A percentile compares a stretch with the other conserved stretches of the same genome.
Conservation (phyloP, 2,888 invertebrate species). For the Linnaemya vulpina region DNA sequence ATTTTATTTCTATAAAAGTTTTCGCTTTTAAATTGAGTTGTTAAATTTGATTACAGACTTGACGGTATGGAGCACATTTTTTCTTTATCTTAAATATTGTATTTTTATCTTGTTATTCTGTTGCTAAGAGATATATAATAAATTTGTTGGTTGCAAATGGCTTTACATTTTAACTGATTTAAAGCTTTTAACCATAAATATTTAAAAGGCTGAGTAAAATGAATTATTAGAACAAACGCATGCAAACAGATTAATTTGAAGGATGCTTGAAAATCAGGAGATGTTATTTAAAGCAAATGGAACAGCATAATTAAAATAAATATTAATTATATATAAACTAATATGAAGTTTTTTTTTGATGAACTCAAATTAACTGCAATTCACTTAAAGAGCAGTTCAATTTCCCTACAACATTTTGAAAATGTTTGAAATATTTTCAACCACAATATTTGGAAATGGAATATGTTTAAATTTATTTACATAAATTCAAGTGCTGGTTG, state of each 20-base stretch:
- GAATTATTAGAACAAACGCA: not conserved
- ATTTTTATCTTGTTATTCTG: not conserved
- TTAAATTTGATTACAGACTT: constrained; percentile 14
- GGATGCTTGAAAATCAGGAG: too few species aligned
- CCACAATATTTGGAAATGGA: too few species aligned
- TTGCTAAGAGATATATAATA: not conserved
- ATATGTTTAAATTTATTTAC: not conserved
- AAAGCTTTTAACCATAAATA: not conserved
- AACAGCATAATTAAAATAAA: too few species aligned
- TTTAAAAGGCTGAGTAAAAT: not conserved
- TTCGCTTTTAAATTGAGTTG: not conserved
- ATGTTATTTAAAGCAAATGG: too few species aligned
- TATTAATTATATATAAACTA: too few species aligned
- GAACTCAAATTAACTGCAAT: too few species aligned
- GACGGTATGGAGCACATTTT: not conserved
- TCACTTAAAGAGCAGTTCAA: too few species aligned
- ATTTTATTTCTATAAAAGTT: not conserved
- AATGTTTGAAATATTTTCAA: too few species aligned
- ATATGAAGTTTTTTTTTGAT: too few species aligned
- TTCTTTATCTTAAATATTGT: too few species aligned
- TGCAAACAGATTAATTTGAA: not conserved
- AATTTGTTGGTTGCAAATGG: not conserved
- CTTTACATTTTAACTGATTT: not conserved
- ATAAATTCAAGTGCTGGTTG: not conserved
- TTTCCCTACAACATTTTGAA: too few species aligned